Base-by-base conservation (phyloP, 2,797 vertebrate genomes). In the Rhabdomys pumilio region DNA sequence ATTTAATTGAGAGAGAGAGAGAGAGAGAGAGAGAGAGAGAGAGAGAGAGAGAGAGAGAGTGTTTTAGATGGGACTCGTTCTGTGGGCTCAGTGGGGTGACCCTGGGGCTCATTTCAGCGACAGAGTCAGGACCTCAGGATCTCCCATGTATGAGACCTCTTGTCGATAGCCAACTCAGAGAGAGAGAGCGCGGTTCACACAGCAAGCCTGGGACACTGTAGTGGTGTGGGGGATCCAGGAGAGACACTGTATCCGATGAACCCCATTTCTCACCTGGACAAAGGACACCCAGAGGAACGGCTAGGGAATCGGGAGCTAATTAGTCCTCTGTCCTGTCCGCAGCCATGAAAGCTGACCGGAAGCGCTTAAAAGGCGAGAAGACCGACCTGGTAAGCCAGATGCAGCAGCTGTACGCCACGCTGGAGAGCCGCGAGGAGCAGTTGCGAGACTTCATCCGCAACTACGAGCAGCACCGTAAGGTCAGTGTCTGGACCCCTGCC, bases 291-390 rank as follows among this genome's bases (percentile, higher is more conserved):
- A 44, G 63, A 57, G 11, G 76, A 47, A 6, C 14, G 1, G 72
- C 44, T 0, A 0, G 19, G 44, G 41, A 19, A 65, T 47, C 1
- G 0, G 91, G 44, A 31, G 6, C 89, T 86, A n/a, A 86, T 6
- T 95, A 3, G 96, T 26, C 0, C 0, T 0, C 34, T 80, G 29
- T 12, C 90, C 20, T 82, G 82, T 89, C 95, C 80, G 0, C 98
- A 99, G 99, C 99, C 96, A 99, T 99, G 99, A 99, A 99, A 98
- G 99, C 99, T 0, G 99, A 99, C 96, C 99, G 99, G 80, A 99
- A 99, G 97, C 99, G 99, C 88, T 98, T 99, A 98, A 99, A 99
- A 98, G 99, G 98, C 0, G 99, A 99, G 98, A 99, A 99, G 97
- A 98, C 99, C 0, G 99, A 99, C 98, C 96, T 99, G 98, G 99